Evolutionary conservation across 2,113 vertebrate species (phyloP).

Genomic region (Herpetotheres cachinnans): DNA sequence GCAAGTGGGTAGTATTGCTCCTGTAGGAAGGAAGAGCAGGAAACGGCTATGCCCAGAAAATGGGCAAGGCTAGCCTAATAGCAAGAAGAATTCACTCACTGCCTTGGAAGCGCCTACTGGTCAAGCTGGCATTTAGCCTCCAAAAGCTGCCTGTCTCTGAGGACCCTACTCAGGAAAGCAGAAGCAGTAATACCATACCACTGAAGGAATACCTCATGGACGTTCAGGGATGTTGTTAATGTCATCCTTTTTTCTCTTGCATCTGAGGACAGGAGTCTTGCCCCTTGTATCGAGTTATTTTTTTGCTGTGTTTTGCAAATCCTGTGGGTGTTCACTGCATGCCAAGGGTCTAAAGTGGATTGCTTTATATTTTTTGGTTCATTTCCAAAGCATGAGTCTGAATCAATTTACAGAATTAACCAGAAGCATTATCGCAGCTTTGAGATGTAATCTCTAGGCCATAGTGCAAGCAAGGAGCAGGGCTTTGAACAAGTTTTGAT

Average conservation of each 20-base stretch:
- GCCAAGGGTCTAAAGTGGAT: neutral
- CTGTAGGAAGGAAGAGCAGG: neutral
- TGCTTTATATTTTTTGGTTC: neutral
- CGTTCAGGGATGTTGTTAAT: constrained; percentile 35
- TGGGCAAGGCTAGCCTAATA: neutral
- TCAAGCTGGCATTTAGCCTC: neutral
- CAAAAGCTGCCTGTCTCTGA: neutral
- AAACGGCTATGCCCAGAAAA: neutral
- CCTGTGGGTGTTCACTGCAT: neutral
- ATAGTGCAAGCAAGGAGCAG: neutral
- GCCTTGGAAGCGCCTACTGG: neutral
- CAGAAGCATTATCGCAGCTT: neutral
- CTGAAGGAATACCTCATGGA: constrained; percentile 53
- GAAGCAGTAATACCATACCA: neutral
- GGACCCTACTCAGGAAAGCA: neutral
- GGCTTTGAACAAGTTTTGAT: constrained; percentile 45
- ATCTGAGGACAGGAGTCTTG: neutral
- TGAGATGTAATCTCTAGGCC: neutral
- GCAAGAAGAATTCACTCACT: neutral
- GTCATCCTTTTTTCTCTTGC: neutral
- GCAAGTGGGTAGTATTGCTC: neutral
- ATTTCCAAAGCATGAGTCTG: neutral
- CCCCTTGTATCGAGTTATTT: neutral
- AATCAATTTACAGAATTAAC: neutral
- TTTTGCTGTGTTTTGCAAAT: neutral